Evolutionary conservation across 2,888 invertebrate genomes (phyloP), one percentile per base, ranked within the genome.

Genomic region (Rhaphigaster nebulosa): DNA sequence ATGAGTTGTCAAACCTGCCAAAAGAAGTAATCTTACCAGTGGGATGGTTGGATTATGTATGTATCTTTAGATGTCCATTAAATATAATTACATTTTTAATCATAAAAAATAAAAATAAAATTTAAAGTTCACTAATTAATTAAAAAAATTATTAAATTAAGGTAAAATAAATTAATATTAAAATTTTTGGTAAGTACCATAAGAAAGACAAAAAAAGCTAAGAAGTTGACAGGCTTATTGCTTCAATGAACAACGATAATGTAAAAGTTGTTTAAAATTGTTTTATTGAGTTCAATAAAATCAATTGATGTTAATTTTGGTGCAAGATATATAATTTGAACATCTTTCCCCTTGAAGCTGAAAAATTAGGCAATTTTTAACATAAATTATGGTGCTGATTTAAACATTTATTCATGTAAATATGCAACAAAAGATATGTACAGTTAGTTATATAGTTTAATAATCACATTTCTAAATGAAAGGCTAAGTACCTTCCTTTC

Each of bases 21-120:
- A 60, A 90, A 88, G 91, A 91, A 84, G 56, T 90, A 23, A 88
- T 92, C 52, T 84, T 92, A 34, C 92, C 92, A 18, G 87, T 92
- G 41, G 92, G 91, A 76, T 92, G 92, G 92, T 87, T 91, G 80
- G 91, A 92, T 41, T 91, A 90, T 89, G 92, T 92, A 89, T 91
- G 91, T 91, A 45, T 89, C 12, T 23, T 54, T 52, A 70, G 0
- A 70, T 70, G 15, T 6, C 34, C 18, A 70, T 29, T 34, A 20
- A 70, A 0, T 70, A 34, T 18, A 18, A 70, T 34, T 0, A 65
- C 23, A 52, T 34, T 45, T 87, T 65, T 38, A 65, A 65, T 65
- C 2, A 60, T 70, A n/a, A n/a, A n/a, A n/a, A n/a, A n/a, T n/a
- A n/a, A n/a, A n/a, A n/a, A n/a, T n/a, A n/a, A n/a, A n/a, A n/a